Conservation (phyloP, 2,113 vertebrate genomes). For the Bujurquina vittata region DNA sequence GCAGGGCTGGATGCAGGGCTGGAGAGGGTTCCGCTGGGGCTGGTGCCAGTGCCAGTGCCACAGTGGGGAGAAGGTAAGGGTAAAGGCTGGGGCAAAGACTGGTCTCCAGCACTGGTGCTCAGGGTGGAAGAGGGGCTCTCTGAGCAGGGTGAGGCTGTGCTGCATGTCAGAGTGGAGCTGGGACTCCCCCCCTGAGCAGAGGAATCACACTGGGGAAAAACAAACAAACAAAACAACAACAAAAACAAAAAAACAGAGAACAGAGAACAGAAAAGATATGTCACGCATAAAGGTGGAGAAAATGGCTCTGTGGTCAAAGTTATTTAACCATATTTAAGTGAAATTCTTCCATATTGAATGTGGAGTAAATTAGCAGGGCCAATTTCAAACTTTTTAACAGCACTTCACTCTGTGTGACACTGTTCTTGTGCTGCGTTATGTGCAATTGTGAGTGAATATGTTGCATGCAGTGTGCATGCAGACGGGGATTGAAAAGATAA, state of each 20-base stretch:
- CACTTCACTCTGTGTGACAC: slow-evolving; percentile 21
- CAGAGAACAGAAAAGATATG: background rate
- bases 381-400: slow-evolving; percentile 32
- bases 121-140: slow-evolving; percentile 80
- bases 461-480: slow-evolving; percentile 36
- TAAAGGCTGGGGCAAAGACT: slow-evolving; percentile 46
- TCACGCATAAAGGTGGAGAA: background rate
- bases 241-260: background rate
- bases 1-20: slow-evolving; percentile 87
- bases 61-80: slow-evolving; percentile 46
- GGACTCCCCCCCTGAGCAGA: slow-evolving; percentile 90
- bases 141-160: slow-evolving; percentile 78
- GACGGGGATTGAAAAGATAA: slow-evolving; percentile 56
- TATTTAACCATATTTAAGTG: slow-evolving; percentile 5
- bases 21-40: slow-evolving; percentile 90
- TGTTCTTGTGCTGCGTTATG: slow-evolving; percentile 27
- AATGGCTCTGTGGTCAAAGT: background rate
- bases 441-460: slow-evolving; percentile 21
- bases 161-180: slow-evolving; percentile 95
- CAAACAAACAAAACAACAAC: too few species aligned
- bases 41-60: slow-evolving; percentile 67
- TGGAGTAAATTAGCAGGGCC: slow-evolving; percentile 30
- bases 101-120: slow-evolving; percentile 52
- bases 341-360: background rate
- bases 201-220: slow-evolving; percentile 77